phyloP scores from a whole-genome alignment of 2,797 vertebrate genomes.

The Phataginus tricuspis region DNA sequence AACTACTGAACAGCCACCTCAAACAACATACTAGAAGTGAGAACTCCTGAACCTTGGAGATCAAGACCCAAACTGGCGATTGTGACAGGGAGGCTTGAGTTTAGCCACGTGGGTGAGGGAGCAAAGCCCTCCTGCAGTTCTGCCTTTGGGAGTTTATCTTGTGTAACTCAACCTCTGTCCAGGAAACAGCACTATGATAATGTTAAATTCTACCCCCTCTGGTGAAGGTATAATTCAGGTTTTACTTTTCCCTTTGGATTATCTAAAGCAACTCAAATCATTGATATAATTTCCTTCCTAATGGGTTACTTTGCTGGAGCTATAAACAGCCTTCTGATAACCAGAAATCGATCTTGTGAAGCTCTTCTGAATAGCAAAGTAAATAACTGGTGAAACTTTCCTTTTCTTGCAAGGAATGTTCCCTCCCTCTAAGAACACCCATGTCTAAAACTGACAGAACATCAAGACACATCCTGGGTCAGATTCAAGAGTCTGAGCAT shows the following conservation, averaged over 20 bases:
- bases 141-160: background rate
- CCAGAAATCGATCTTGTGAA: background rate
- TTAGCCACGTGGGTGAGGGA: background rate
- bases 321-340: background rate
- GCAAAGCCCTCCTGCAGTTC: background rate
- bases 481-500: accelerated
- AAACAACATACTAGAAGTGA: background rate
- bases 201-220: background rate
- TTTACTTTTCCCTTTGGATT: background rate
- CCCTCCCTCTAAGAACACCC: background rate
- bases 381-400: background rate
- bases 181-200: background rate
- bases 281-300: background rate
- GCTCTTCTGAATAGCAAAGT: background rate
- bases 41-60: background rate
- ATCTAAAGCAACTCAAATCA: background rate
- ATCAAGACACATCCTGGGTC: background rate
- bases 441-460: background rate
- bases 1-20: background rate
- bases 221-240: background rate
- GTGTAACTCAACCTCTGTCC: background rate
- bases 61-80: background rate
- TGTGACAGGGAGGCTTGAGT: background rate
- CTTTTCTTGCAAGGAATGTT: background rate
- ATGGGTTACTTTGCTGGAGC: background rate